phyloP scores from a whole-genome alignment of 2,888 invertebrate species.

The Nyleta sp. region DNA sequence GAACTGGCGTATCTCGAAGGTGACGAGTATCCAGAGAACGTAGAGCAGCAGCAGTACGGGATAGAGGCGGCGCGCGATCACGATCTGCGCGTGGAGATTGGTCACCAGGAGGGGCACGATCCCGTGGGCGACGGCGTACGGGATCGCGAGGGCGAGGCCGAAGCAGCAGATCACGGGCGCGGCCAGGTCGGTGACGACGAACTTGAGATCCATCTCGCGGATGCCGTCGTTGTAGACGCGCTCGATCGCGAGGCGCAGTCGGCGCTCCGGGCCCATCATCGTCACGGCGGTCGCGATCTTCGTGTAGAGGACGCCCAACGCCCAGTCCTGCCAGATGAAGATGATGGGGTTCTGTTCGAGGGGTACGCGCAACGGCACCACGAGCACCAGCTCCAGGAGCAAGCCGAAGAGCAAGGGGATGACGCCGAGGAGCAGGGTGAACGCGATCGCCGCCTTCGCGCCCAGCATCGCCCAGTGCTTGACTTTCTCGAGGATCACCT shows the following conservation, averaged over 20 bases:
- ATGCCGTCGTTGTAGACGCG: constrained; percentile 97
- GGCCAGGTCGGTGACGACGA: constrained; percentile 93
- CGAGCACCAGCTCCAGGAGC: constrained; percentile 94
- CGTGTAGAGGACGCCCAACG: constrained; percentile 96
- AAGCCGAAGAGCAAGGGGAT: constrained; percentile 96
- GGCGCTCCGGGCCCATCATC: constrained; percentile 99
- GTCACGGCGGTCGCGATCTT: constrained; percentile 98
- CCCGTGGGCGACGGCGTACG: constrained; percentile 94
- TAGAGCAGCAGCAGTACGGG: constrained; percentile 92
- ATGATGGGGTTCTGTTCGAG: constrained; percentile 95
- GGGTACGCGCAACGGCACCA: constrained; percentile 96
- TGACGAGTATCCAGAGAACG: constrained; percentile 87
- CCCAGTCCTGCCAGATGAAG: constrained; percentile 98
- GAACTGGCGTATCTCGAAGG: constrained; percentile 96
- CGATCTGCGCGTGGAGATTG: constrained; percentile 87
- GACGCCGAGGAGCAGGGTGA: constrained; percentile 91
- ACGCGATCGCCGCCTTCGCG: constrained; percentile 89
- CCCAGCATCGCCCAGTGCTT: constrained; percentile 90
- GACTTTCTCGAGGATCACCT: constrained; percentile 88
- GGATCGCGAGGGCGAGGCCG: constrained; percentile 94
- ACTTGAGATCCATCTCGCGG: constrained; percentile 94
- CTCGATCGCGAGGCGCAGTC: constrained; percentile 95
- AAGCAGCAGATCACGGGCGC: constrained; percentile 95
- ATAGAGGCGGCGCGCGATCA: constrained; percentile 93
- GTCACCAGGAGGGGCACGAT: constrained; percentile 87